Conservation (phyloP, 2,797 vertebrate species). For the Potorous gilbertii region DNA sequence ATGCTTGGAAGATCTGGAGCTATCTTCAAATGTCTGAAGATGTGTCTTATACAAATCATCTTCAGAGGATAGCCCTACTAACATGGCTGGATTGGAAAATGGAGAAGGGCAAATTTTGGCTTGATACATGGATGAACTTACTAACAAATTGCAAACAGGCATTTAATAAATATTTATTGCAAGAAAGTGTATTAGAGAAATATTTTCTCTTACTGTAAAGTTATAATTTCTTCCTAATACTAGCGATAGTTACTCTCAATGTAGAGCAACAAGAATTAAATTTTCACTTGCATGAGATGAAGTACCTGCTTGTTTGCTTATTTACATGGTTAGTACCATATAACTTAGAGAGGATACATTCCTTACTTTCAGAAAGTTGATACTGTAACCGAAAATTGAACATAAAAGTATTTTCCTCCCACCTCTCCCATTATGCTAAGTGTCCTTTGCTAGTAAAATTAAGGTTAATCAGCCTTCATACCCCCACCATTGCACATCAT, state of each 20-base stretch:
- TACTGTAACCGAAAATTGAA: neutral
- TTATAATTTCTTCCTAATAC: slow-evolving; percentile 11
- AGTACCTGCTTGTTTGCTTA: neutral
- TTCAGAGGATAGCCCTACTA: neutral
- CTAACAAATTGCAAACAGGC: neutral
- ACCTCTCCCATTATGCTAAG: neutral
- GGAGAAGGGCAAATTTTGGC: neutral
- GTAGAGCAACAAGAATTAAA: slow-evolving; percentile 6
- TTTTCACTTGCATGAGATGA: slow-evolving; percentile 29
- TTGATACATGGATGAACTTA: neutral
- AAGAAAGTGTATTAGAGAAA: neutral
- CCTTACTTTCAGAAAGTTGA: neutral
- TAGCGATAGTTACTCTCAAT: neutral
- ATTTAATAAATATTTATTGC: neutral
- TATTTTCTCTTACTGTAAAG: slow-evolving; percentile 33
- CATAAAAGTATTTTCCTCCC: neutral
- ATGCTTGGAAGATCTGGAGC: neutral
- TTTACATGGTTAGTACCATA: neutral
- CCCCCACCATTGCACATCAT: neutral
- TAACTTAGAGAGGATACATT: neutral
- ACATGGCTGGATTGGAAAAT: neutral
- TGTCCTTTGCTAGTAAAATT: neutral
- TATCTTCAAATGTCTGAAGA: neutral
- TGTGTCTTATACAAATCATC: neutral
- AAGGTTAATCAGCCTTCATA: neutral